Conservation (phyloP, 2,113 vertebrate species). For the Lycaon pictus region DNA sequence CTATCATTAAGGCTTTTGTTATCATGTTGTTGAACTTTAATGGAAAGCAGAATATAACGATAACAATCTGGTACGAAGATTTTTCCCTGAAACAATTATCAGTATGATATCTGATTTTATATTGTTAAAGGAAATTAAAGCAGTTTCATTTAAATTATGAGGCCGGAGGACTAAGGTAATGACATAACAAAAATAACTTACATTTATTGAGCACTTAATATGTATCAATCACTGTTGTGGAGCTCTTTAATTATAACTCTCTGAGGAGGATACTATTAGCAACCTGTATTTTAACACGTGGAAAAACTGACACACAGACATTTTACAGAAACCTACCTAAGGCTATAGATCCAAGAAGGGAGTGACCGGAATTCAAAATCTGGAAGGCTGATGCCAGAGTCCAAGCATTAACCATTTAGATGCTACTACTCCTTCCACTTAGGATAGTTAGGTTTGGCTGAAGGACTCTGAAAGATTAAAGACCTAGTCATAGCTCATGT, state of each 20-base stretch:
- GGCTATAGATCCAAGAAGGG: neutral
- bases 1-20: neutral
- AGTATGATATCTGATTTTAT: neutral
- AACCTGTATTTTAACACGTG: neutral
- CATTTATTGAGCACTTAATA: neutral
- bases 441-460: neutral
- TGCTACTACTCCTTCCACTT: neutral
- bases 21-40: neutral
- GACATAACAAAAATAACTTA: neutral
- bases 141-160: conserved; percentile 29
- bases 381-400: neutral
- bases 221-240: neutral
- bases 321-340: neutral
- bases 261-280: neutral
- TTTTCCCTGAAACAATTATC: neutral
- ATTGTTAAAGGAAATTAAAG: conserved; percentile 4
- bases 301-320: neutral
- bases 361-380: neutral
- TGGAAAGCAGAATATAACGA: neutral
- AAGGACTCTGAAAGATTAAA: neutral
- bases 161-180: neutral
- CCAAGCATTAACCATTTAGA: neutral
- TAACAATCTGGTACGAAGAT: neutral
- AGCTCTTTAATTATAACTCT: neutral
- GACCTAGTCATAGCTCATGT: neutral